Base-by-base conservation (phyloP, 2,113 vertebrate genomes). In the Himantopus leucocephalus region DNA sequence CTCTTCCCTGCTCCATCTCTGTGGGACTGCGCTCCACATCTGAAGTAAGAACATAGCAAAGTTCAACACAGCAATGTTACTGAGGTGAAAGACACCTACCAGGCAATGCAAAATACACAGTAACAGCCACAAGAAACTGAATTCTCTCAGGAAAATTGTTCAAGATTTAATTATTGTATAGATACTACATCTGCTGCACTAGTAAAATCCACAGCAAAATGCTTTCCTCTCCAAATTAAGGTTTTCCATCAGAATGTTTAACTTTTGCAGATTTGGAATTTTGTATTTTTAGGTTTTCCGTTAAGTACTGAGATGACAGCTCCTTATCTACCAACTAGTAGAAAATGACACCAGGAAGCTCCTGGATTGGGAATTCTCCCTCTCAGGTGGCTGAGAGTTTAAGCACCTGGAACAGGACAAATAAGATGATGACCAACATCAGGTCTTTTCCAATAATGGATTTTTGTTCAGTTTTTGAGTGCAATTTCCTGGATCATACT, bases 1-100 rank as follows among this genome's bases (percentile, higher is more conserved):
- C 96, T 35, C 96, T 53, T 71, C 98, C 98, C 1, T 98, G 96
- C 8, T 97, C 97, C 80, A 95, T 75, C 68, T 98, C 98, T 22
- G 94, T 55, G 0, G 93, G 90, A 39, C 86, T 63, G 27, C 98
- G 97, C 34, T 82, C 96, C 59, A 98, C 92, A 17, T 98, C 99
- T 99, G 91, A 35, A 90, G 41, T 1, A 43, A 73, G 32, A 81
- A 32, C 21, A 10, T 4, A 27, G 39, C 16, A 14, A 45, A 70
- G 45, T 55, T 55, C 62, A 89, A 37, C 34, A 78, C 26, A 72
- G 77, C 53, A 73, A 18, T 6, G 29, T 19, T 5, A 8, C 0
- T 17, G 58, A 75, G 19, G 11, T 23, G 24, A 10, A 8, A 79
- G n/a, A 32, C 18, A 63, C 12, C 50, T 35, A 27, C 17, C 43